Evolutionary conservation across 1,140 invertebrate species (phyloP), one percentile per base, ranked within the genome.

Genomic region (Neodiprion virginianus): DNA sequence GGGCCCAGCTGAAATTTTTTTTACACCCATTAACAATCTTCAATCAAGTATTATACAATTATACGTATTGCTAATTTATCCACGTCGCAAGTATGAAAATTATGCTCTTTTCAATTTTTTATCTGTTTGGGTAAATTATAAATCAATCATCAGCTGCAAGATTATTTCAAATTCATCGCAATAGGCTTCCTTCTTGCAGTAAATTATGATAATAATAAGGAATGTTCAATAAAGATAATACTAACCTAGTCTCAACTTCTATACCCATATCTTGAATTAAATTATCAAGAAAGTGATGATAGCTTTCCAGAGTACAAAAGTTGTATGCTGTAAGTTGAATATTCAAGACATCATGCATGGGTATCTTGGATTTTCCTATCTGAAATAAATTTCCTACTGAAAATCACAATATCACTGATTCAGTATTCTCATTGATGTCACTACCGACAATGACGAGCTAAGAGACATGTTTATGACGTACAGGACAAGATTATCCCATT

Each of bases 271-370:
- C 88, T 79, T 93, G 90, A 48, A 94, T 92, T 77, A 95, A 85
- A 80, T 91, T 91, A 80, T 96, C 92, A 69, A 97, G 88, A 81
- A 93, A 93, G 80, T 90, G 92, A 84, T 95, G 95, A 83, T 92
- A 97, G 79, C 87, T 92, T 88, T 98, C 96, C 67, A 98, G 83
- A 10, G 95, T 80, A 11, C 94, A 90, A 88, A 91, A 98, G 84
- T 96, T 93, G 82, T 96, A 96, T 7, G 95, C 93, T 81, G 91
- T 95, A 40, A 97, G 87, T 89, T 94, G 93, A 50, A 98, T 88
- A 86, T 96, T 95, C 17, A 97, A 80, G 23, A 87, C 86, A 61
- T 93, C 91, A 88, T 95, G 94, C n/a, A 93, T 83, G 28, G 95
- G 95, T 75, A 92, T 89, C 82, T 93, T 91, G 0, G 92, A 89